Evolutionary conservation across 2,113 vertebrate genomes (phyloP).

Genomic region (Xenotilapia leptura): DNA sequence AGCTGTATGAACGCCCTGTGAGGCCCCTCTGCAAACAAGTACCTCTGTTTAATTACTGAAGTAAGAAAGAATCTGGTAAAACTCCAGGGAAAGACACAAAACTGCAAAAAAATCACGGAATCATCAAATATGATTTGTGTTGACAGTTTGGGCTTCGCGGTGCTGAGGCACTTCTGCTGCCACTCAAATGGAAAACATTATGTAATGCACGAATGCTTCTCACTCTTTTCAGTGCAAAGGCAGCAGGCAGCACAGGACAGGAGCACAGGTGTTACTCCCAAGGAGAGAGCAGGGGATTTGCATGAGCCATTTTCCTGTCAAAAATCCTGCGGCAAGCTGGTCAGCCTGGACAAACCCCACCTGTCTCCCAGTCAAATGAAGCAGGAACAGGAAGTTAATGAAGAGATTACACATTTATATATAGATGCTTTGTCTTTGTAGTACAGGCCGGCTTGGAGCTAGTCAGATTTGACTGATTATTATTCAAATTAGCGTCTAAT

Average conservation of each 20-base stretch:
- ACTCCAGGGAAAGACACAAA: not conserved
- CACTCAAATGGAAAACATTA: constrained; percentile 25
- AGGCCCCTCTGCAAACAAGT: not conserved
- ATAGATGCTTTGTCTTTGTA: not conserved
- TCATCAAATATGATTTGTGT: not conserved
- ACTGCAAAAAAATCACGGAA: not conserved
- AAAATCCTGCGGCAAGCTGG: constrained; percentile 32
- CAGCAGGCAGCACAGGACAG: not conserved
- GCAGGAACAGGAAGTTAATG: not conserved
- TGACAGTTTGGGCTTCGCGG: not conserved
- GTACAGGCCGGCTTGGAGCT: not conserved
- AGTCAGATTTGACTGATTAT: not conserved
- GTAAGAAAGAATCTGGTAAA: not conserved
- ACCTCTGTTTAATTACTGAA: not conserved
- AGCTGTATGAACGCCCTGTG: not conserved
- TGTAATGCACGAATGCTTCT: constrained; percentile 16
- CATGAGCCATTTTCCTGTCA: constrained; percentile 70
- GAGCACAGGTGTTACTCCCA: constrained; percentile 31
- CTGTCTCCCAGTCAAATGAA: constrained; percentile 52
- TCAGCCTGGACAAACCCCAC: not conserved
- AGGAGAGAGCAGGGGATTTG: constrained; percentile 42
- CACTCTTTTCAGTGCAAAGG: not conserved
- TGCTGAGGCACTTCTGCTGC: constrained; percentile 9
- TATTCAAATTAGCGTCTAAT: not conserved
- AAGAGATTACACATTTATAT: not conserved